phyloP scores from a whole-genome alignment of 2,888 invertebrate genomes.

The Aphodius sticticus region DNA sequence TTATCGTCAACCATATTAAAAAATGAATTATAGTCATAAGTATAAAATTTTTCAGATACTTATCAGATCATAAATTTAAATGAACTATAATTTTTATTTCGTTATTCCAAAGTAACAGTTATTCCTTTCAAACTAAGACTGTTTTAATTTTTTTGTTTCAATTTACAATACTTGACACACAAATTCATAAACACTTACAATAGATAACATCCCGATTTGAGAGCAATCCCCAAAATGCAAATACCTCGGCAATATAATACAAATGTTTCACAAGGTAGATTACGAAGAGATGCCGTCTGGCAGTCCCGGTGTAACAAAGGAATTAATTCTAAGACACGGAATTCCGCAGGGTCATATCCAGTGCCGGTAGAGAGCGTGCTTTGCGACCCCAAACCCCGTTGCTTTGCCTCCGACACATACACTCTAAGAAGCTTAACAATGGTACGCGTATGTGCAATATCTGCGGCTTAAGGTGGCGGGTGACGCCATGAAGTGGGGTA shows the following conservation, averaged over 20 bases:
- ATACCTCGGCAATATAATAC: neutral
- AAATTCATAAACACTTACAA: neutral
- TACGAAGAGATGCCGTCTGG: neutral
- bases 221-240: neutral
- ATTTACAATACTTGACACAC: too few species aligned
- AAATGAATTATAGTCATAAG: too few species aligned
- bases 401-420: neutral
- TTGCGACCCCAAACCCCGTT: neutral
- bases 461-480: neutral
- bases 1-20: too few species aligned
- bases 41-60: too few species aligned
- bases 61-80: too few species aligned
- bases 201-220: neutral
- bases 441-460: constrained; percentile 4
- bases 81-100: too few species aligned
- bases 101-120: too few species aligned
- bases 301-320: neutral
- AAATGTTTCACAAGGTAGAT: neutral
- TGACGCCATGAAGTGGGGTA: neutral
- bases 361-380: neutral
- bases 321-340: constrained; percentile 4
- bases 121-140: too few species aligned
- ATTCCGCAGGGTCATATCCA: neutral
- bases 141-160: too few species aligned
- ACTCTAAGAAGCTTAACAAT: neutral